Evolutionary conservation across 2,888 invertebrate species (phyloP), one percentile per base, ranked within the genome.

Genomic region (Tenthredo amoena): DNA sequence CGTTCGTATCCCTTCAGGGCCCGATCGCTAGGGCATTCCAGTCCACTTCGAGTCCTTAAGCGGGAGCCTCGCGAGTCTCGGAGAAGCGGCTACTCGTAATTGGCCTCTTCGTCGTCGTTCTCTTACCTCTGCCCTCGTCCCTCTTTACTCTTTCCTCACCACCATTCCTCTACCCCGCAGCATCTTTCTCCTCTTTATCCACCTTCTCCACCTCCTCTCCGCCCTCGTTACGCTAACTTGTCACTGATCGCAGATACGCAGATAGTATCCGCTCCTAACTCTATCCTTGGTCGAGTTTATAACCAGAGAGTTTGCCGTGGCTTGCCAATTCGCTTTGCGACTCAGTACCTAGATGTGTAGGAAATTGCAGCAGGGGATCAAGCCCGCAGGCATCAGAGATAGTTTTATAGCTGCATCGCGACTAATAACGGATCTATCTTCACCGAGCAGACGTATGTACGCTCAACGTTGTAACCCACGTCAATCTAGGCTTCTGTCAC

Each of bases 181-280:
- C 50, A 31, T 77, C 77, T 34, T 77, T 55, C 34, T 37, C 58
- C 81, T 40, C 62, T 58, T 40, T 34, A 26, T 76, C 84, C 84
- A 55, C 87, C 88, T 87, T 88, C 88, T 88, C 83, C 83, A 65
- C 87, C 88, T 87, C 88, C 88, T 88, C 87, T 87, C 86, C 89
- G 89, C 89, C 91, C 91, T 91, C 91, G 91, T 91, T 91, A 91
- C 91, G 90, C 91, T 90, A 91, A 91, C 91, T 91, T 91, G 91
- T 91, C 91, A 91, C 89, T 90, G 91, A 91, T 91, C 89, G 88
- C 89, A 88, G 91, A 91, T 91, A 90, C 90, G 89, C 87, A 85
- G 85, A 85, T 85, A 79, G 85, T 40, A 81, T 81, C 81, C 81
- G 81, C 37, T 81, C 81, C 81, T 40, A 81, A 81, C 81, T 81